Evolutionary conservation across 2,888 invertebrate genomes (phyloP), one percentile per base, ranked within the genome.

Genomic region (Campaea margaritaria): DNA sequence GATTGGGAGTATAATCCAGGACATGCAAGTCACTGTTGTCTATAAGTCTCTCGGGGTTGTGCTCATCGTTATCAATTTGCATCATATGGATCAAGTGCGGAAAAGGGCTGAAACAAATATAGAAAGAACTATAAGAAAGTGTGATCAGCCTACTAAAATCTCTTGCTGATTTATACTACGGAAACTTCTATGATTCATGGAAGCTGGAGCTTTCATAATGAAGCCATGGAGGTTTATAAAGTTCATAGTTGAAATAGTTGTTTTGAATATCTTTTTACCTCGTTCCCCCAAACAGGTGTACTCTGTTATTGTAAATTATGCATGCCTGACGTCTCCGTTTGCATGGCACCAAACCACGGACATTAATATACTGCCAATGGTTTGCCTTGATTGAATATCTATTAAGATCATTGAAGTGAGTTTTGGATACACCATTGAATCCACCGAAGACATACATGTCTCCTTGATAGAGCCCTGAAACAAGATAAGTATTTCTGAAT

Each of bases 401-500:
- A 82, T 95, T 95, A 65, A 98, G 88, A 87, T 98, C 97, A 86
- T 97, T 96, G 79, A 95, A 98, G 87, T 98, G 98, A 54, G 93
- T 89, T 71, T 96, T 95, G 53, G 93, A 82, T 28, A 95, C 89
- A 10, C 97, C 96, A 86, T 98, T 97, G 80, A 95, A 98, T 28
- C 98, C 98, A 50, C 98, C 98, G 89, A 98, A 98, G 64, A 98
- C 95, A 80, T 96, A 98, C 91, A 98, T 95, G 73, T 94, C 93
- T 16, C 94, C 94, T 67, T 95, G 93, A 80, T 96, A 94, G 7
- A 95, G 89, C 95, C 97, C 97, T 97, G 87, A 58, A 95, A 94
- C 56, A 44, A 27, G 51, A 55, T 28, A 14, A 10, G n/a, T 34
- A 39, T 39, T 36, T 34, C 10, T 11, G 10, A 34, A 36, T 36